Conservation (phyloP, 2,888 invertebrate species). For the Torymus aiolomorphi region DNA sequence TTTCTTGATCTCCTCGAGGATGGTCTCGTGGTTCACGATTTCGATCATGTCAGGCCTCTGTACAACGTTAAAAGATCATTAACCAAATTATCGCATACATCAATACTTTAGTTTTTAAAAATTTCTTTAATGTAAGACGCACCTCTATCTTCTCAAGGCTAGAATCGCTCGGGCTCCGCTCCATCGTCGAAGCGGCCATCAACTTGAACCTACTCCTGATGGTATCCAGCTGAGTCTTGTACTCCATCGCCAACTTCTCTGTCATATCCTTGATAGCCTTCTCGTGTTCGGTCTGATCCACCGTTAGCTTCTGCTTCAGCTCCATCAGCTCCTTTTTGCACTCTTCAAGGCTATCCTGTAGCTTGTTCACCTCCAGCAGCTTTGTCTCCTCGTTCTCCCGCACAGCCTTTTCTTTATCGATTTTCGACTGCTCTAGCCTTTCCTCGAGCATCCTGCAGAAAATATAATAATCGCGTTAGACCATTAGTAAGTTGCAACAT, state of each 20-base stretch:
- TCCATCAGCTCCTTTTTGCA: conserved; percentile 66
- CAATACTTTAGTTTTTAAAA: conserved; percentile 3
- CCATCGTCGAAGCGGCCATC: conserved; percentile 85
- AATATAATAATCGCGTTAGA: background rate
- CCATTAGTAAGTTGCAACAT: too few relatives aligned
- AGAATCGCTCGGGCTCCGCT: conserved; percentile 86
- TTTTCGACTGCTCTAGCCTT: conserved; percentile 63
- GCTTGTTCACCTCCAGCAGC: conserved; percentile 62
- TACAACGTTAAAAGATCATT: conserved; percentile 10
- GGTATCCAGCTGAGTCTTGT: conserved; percentile 87
- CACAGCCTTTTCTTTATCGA: conserved; percentile 66
- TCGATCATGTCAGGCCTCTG: conserved; percentile 81
- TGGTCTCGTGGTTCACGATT: conserved; percentile 81
- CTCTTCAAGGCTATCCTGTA: conserved; percentile 63
- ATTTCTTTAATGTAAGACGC: conserved; percentile 13
- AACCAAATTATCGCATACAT: conserved; percentile 1
- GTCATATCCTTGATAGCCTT: conserved; percentile 82
- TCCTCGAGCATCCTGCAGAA: conserved; percentile 64
- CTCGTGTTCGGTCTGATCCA: conserved; percentile 76
- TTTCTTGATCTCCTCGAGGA: conserved; percentile 82
- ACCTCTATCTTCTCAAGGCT: conserved; percentile 86
- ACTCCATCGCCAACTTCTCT: conserved; percentile 83
- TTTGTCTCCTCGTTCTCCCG: conserved; percentile 65
- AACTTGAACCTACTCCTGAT: conserved; percentile 78
- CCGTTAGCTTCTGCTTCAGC: conserved; percentile 63